Evolutionary conservation across 2,113 vertebrate genomes (phyloP).

Genomic region (Triplophysa siluroides): DNA sequence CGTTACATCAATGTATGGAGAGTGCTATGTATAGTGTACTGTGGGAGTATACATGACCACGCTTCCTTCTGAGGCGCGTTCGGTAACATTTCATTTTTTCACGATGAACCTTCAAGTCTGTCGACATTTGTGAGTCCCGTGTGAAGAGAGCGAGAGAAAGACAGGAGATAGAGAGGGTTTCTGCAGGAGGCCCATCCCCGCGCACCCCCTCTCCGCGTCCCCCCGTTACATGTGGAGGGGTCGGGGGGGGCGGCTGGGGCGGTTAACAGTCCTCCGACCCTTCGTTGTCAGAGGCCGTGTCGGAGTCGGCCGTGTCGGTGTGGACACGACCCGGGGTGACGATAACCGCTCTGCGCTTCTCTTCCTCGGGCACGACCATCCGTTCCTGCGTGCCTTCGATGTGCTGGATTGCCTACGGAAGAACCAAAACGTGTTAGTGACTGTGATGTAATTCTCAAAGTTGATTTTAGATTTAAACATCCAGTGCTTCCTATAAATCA

Average conservation of each 20-base stretch:
- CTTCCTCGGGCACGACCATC: constrained; percentile 82
- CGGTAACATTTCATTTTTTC: constrained; percentile 11
- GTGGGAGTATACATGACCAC: constrained; percentile 15
- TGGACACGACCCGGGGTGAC: constrained; percentile 80
- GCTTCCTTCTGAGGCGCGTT: constrained; percentile 22
- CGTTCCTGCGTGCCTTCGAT: constrained; percentile 95
- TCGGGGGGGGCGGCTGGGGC: constrained; percentile 76
- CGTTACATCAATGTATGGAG: constrained; percentile 8
- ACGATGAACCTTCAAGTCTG: constrained; percentile 27
- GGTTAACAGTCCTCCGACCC: constrained; percentile 82
- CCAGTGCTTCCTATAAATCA: no score
- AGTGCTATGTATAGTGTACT: constrained; percentile 44
- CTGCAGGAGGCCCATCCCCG: constrained; percentile 49
- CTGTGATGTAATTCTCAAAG: background rate
- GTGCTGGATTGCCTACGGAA: constrained; percentile 93
- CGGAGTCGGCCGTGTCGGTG: constrained; percentile 79
- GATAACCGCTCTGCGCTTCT: constrained; percentile 88
- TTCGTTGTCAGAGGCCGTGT: constrained; percentile 91
- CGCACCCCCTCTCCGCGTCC: constrained; percentile 60
- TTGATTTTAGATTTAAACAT: no score
- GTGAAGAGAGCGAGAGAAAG: constrained; percentile 33
- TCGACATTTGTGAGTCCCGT: constrained; percentile 49
- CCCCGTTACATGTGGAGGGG: constrained; percentile 1
- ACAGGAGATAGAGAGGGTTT: constrained; percentile 49
- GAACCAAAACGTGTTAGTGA: background rate